Evolutionary conservation across 2,113 vertebrate genomes (phyloP).

Genomic region (Amblyornis subalaris): DNA sequence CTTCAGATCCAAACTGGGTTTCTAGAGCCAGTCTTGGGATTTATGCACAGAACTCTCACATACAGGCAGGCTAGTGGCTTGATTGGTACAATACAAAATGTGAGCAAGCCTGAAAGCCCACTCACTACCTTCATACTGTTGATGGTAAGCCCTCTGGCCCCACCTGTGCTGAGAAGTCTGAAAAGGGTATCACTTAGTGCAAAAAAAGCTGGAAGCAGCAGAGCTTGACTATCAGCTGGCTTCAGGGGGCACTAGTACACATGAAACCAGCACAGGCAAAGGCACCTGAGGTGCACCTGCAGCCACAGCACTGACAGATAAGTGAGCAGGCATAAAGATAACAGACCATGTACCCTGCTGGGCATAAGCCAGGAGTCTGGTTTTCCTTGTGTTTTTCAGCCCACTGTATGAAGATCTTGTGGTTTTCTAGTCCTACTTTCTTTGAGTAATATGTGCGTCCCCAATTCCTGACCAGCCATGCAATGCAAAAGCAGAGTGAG

Average conservation of each 20-base stretch:
- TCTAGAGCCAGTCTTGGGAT: not conserved
- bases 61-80: not conserved
- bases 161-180: not conserved
- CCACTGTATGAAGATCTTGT: not conserved
- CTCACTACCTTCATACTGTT: not conserved
- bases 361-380: not conserved
- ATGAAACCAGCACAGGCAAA: not conserved
- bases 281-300: not conserved
- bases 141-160: not conserved
- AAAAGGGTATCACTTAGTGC: not conserved
- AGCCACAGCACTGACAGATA: not conserved
- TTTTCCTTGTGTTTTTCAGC: not conserved
- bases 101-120: not conserved
- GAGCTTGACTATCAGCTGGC: not conserved
- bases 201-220: not conserved
- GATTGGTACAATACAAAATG: not conserved
- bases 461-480: not conserved
- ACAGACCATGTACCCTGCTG: not conserved
- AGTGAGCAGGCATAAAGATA: not conserved
- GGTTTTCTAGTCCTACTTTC: not conserved
- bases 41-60: accelerated
- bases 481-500: not conserved
- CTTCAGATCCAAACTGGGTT: not conserved
- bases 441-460: not conserved
- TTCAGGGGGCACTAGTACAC: not conserved